These are phyloP conservation scores for Ectobius pallidus DNA, from an alignment of 2,888 invertebrate genomes.

Conservation along the genomic window DNA sequence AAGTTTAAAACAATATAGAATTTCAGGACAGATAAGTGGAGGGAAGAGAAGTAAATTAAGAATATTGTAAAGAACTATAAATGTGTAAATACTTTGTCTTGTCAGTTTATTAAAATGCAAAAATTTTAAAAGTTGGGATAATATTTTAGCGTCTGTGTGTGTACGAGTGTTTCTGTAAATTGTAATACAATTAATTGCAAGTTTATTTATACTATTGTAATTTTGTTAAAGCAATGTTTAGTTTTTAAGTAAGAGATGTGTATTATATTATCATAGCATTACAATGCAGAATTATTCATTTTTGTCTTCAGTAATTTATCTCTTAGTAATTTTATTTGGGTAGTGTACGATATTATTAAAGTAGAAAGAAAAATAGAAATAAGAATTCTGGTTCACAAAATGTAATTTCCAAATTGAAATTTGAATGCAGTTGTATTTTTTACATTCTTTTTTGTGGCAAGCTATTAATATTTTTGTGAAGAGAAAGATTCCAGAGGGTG, in stretches of 20 bases:
- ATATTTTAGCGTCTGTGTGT: not conserved
- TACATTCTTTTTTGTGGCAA: too few species aligned
- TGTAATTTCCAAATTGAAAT: too few species aligned
- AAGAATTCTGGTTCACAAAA: too few species aligned
- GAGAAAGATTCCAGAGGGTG: too few species aligned
- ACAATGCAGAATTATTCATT: not conserved
- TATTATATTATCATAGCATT: not conserved
- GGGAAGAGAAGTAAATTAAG: not conserved
- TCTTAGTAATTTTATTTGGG: not conserved
- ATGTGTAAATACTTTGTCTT: conserved; percentile 15
- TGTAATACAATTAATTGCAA: not conserved
- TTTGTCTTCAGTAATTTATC: not conserved
- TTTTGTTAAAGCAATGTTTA: not conserved
- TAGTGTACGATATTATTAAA: too few species aligned
- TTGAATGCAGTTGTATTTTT: too few species aligned
- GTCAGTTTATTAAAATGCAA: conserved; percentile 3
- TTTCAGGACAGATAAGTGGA: not conserved
- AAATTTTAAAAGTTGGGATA: not conserved
- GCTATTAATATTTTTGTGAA: too few species aligned
- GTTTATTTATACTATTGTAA: conserved; percentile 11
- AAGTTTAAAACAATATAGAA: not conserved
- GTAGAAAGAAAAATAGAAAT: too few species aligned
- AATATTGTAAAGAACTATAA: not conserved
- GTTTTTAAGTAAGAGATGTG: not conserved
- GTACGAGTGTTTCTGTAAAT: not conserved